phyloP scores from a whole-genome alignment of 2,888 invertebrate species.

The Polyommatus icarus region DNA sequence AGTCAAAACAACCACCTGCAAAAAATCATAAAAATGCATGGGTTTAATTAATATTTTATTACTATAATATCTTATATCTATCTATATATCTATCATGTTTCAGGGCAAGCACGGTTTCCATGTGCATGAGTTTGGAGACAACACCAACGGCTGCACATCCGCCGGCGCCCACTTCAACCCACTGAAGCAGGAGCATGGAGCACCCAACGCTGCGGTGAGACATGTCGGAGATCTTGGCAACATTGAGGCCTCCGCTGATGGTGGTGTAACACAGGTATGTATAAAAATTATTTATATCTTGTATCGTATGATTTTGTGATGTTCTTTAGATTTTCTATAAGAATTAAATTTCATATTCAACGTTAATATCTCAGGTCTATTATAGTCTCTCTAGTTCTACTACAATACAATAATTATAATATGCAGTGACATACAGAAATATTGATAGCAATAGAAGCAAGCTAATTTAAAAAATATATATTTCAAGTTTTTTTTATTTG shows the following conservation, averaged over 20 bases:
- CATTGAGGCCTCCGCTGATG: conserved; percentile 82
- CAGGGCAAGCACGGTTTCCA: conserved; percentile 91
- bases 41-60: no score
- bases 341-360: no score
- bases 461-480: not conserved
- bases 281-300: not conserved
- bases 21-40: no score
- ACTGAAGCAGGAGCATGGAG: conserved; percentile 88
- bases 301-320: not conserved
- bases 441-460: not conserved
- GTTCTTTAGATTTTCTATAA: not conserved
- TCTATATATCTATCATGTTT: not conserved
- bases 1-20: no score
- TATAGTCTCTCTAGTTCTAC: no score
- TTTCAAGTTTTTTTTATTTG: not conserved
- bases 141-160: conserved; percentile 96
- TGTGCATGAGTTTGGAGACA: conserved; percentile 97
- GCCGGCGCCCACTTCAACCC: conserved; percentile 98
- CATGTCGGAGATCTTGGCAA: conserved; percentile 97
- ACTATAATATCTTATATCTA: no score
- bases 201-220: conserved; percentile 84
- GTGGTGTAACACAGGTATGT: conserved; percentile 81
- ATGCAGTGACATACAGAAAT: not conserved
- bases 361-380: no score
- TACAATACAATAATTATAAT: no score